Evolutionary conservation across 2,888 invertebrate species (phyloP), one percentile per base, ranked within the genome.

Genomic region (Tryphoninae sp.): DNA sequence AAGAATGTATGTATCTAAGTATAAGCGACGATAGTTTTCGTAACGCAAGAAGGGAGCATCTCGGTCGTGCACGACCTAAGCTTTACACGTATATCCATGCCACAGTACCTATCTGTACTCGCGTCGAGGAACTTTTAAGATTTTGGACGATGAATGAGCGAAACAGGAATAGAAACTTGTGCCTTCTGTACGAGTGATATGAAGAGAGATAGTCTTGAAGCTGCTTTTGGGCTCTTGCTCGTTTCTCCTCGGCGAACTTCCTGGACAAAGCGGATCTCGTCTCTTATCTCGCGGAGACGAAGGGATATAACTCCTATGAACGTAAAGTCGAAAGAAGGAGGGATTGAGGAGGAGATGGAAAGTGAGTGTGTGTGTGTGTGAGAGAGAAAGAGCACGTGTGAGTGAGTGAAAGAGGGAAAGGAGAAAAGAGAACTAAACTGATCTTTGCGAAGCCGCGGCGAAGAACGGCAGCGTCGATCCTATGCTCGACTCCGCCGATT

Each of bases 121-220:
- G 74, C 78, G 22, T 68, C 69, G 78, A 77, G 45, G 51, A 81
- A 81, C 78, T 81, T 81, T 81, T 81, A 78, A 78, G 78, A 78
- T 74, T 81, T 81, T 78, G 69, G 51, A 64, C 78, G 74, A 78
- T 78, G 81, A 81, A 81, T 81, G 81, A 75, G 78, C 78, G 71
- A 81, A 81, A 75, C 78, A 75, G 61, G 61, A 74, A 61, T 75
- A 61, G 55, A 75, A 58, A 49, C 73, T 61, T 67, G 74, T 53
- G 61, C 62, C 53, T 16, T 49, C 22, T 51, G 19, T 49, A 45
- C 58, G 64, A 61, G 45, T 59, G 13, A 67, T 40, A 40, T 9
- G 64, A 71, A 53, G 11, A 40, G 33, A 59, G 22, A 68, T 62
- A 62, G 65, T 26, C 16, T 8, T 42, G 45, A 45, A 45, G 45